Evolutionary conservation across 2,113 vertebrate genomes (phyloP), one percentile per base, ranked within the genome.

Genomic region (Dasyornis broadbenti): DNA sequence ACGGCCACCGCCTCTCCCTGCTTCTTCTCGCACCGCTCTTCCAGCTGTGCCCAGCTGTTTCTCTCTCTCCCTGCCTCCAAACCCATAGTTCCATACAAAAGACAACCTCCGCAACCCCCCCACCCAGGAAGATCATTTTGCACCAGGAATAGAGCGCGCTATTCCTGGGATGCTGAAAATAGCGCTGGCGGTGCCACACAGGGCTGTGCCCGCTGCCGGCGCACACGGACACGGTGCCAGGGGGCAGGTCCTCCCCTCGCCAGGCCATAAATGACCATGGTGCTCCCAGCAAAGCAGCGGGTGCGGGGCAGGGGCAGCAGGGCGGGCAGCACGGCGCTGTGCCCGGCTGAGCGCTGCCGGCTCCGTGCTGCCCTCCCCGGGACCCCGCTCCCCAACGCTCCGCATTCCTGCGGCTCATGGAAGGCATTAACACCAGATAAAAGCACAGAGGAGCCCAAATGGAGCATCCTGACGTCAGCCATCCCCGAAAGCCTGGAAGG

Each of bases 161-260:
- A 94, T 83, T 70, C 96, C 96, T 98, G 98, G 97, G 98, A 97
- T 71, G 72, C 89, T 93, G 97, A 98, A 98, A 98, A 98, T 98
- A 98, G 95, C 89, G 93, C 95, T 66, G 40, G n/a, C 44, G 44
- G 96, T 97, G 95, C 95, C 94, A 93, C 72, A 14, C 15, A 35
- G 33, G 19, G 91, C 66, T 75, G 83, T 93, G 94, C 96, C 94
- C 90, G 47, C 96, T 92, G 86, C 92, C 77, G 33, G 94, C 84
- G 94, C 95, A 82, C 78, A 63, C 56, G 0, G 87, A 81, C 60
- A 1, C 39, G 63, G 72, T 91, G 94, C 93, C 95, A 88, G 92
- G 57, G 94, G 94, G 81, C 90, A 85, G 40, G 59, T 30, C 85
- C 83, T 86, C 37, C 91, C 81, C 19, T 22, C 33, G 27, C 82